Conservation (phyloP, 2,888 invertebrate genomes). For the Pilophorus perplexus region DNA sequence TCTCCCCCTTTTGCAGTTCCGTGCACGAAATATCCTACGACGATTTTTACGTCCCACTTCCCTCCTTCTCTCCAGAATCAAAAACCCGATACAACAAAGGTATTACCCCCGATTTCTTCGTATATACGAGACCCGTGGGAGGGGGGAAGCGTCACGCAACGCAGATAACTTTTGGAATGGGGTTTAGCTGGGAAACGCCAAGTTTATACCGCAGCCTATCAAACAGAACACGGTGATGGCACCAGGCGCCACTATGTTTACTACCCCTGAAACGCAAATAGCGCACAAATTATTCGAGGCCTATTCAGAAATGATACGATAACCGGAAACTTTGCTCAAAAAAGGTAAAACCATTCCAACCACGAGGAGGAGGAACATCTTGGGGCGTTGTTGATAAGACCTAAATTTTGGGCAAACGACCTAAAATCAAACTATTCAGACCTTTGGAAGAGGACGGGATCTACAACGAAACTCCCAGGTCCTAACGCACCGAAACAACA, state of each 20-base stretch:
- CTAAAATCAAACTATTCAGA: too few species aligned
- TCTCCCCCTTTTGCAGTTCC: conserved; percentile 2
- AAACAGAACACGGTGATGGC: conserved; percentile 35
- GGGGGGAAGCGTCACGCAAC: conserved; percentile 25
- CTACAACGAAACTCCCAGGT: too few species aligned
- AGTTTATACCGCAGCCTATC: conserved; percentile 30
- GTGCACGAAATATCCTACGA: conserved; percentile 16
- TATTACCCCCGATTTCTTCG: conserved; percentile 1
- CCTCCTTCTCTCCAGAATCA: neutral
- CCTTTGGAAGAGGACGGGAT: too few species aligned
- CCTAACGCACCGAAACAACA: too few species aligned
- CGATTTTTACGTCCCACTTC: neutral
- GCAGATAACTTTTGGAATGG: conserved; percentile 29
- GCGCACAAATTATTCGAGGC: conserved; percentile 24
- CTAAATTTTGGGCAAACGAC: too few species aligned
- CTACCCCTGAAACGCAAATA: neutral
- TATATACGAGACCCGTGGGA: neutral
- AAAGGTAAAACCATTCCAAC: too few species aligned
- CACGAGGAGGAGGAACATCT: too few species aligned
- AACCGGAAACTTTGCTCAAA: too few species aligned
- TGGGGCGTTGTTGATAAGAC: too few species aligned
- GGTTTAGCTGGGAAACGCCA: conserved; percentile 23
- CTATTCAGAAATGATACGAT: too few species aligned
- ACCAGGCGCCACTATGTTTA: conserved; percentile 29
- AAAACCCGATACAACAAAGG: too few species aligned